Evolutionary conservation across 2,113 vertebrate species (phyloP).

Genomic region (Ptychochromis oligacanthus): DNA sequence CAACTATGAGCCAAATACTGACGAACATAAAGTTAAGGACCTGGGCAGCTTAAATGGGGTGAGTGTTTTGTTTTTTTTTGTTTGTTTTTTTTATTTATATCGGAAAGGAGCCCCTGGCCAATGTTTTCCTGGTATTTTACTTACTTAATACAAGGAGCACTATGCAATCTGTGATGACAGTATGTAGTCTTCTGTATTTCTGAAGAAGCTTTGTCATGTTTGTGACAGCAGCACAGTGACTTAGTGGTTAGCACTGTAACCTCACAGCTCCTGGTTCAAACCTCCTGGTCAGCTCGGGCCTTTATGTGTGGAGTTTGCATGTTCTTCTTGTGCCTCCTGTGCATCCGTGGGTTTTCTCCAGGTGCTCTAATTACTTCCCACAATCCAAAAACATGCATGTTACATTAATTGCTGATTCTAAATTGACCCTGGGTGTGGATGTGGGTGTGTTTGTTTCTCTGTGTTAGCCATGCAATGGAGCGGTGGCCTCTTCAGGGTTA

Average conservation of each 20-base stretch:
- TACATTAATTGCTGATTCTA: neutral
- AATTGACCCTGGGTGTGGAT: neutral
- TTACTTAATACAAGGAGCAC: too few species aligned
- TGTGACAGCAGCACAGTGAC: neutral
- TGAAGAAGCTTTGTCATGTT: too few species aligned
- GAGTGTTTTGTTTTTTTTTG: conserved; percentile 78
- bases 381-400: neutral
- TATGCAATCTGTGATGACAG: too few species aligned
- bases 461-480: neutral
- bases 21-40: conserved; percentile 96
- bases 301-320: neutral
- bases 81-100: conserved; percentile 13
- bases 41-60: conserved; percentile 95
- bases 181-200: too few species aligned
- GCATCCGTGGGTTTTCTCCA: neutral
- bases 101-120: neutral
- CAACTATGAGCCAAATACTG: conserved; percentile 84
- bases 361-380: neutral
- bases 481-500: neutral
- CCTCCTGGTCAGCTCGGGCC: neutral
- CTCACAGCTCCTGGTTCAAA: neutral
- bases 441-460: neutral
- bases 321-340: neutral
- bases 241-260: neutral
- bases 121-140: neutral